Percentiles rank a stretch among this genome's conserved stretches.
These are phyloP conservation scores for Sebastiscus albofasciatus DNA, from an alignment of 2,797 vertebrate genomes.

Conservation along the genomic window DNA sequence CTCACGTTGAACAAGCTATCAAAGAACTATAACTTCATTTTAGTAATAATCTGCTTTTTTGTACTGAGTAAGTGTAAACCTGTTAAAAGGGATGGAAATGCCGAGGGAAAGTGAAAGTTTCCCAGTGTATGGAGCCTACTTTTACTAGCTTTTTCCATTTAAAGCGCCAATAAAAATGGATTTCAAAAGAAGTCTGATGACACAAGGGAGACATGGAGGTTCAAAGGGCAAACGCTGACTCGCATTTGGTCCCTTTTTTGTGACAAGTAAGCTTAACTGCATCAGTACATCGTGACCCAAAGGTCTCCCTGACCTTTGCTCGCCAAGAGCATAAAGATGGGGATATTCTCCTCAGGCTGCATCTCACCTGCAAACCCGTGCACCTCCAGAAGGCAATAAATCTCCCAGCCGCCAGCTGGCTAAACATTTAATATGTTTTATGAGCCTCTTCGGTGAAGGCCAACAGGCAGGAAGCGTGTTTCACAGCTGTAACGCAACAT, in stretches of 20 bases:
- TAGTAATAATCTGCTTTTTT: slow-evolving; percentile 2
- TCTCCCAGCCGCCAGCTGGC: slow-evolving; percentile 34
- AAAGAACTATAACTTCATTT: not conserved
- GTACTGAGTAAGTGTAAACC: not conserved
- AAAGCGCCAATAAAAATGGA: slow-evolving; percentile 2
- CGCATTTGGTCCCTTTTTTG: slow-evolving; percentile 20
- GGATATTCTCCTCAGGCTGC: slow-evolving; percentile 14
- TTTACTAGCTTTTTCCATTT: not conserved
- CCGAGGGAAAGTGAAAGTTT: not conserved
- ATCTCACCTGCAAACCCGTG: slow-evolving; percentile 32
- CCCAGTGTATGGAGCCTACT: not conserved
- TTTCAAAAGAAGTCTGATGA: not conserved
- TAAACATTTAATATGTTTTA: slow-evolving; percentile 54
- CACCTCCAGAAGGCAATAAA: slow-evolving; percentile 31
- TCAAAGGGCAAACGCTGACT: slow-evolving; percentile 19
- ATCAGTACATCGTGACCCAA: slow-evolving; percentile 11
- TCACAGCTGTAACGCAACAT: slow-evolving; percentile 3
- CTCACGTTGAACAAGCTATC: not conserved
- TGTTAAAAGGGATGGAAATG: not conserved
- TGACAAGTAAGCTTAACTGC: slow-evolving; percentile 32
- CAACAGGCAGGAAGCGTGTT: slow-evolving; percentile 36
- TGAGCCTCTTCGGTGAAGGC: slow-evolving; percentile 35
- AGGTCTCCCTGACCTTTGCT: slow-evolving; percentile 49
- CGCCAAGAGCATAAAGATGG: slow-evolving; percentile 36
- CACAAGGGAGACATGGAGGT: not conserved